Percentiles rank a stretch among this genome's conserved stretches.
Conservation (phyloP, 2,888 invertebrate species). For the Cantharis rufa region DNA sequence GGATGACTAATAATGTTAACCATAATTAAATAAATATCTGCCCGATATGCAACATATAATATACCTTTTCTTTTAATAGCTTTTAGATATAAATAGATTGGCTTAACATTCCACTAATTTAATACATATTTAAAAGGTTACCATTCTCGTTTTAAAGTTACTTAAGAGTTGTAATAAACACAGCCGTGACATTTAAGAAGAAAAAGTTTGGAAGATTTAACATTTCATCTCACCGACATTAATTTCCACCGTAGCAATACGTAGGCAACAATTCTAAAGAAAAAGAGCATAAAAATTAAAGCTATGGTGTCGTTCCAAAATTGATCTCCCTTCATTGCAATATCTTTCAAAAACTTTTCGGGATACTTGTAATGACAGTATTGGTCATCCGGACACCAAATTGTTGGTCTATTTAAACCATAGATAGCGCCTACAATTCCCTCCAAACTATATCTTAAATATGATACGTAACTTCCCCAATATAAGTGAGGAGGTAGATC, state of each 20-base stretch:
- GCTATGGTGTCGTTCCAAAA: conserved; percentile 84
- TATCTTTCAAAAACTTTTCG: conserved; percentile 76
- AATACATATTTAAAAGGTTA: not conserved
- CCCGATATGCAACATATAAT: not conserved
- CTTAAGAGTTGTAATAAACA: not conserved
- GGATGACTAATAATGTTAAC: not conserved
- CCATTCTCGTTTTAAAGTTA: too few species aligned
- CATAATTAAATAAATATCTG: not conserved
- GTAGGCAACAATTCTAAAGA: conserved; percentile 70
- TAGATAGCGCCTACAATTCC: conserved; percentile 85
- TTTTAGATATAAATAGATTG: not conserved
- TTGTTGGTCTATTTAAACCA: conserved; percentile 71
- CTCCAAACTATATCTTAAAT: conserved; percentile 88
- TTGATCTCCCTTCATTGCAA: conserved; percentile 79
- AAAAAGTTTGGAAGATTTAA: not conserved
- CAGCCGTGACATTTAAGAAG: not conserved
- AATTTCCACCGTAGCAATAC: conserved; percentile 79
- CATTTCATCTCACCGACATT: conserved; percentile 64
- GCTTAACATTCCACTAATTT: not conserved
- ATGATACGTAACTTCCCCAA: conserved; percentile 93
- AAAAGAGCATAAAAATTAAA: conserved; percentile 68
- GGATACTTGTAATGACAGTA: conserved; percentile 88
- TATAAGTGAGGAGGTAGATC: conserved; percentile 84
- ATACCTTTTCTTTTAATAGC: not conserved
- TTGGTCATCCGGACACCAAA: conserved; percentile 71